Evolutionary conservation across 2,797 vertebrate species (phyloP).

Genomic region (Triplophysa yarkandensis): DNA sequence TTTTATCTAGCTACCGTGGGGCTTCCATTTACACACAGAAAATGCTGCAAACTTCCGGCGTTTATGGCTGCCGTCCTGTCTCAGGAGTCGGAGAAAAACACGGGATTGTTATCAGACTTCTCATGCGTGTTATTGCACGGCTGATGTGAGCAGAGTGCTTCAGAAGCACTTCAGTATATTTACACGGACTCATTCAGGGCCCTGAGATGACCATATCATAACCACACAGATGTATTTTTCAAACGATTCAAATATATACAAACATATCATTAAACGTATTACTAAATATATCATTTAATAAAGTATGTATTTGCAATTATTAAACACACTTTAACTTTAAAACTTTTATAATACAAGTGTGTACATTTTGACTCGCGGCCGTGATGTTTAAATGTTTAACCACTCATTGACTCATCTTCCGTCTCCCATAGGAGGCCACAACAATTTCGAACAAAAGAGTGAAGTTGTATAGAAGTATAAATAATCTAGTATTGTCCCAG

Average conservation of each 20-base stretch:
- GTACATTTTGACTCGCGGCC: too few species aligned
- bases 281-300: too few species aligned
- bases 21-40: neutral
- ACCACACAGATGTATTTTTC: too few species aligned
- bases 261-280: too few species aligned
- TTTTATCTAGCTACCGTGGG: neutral
- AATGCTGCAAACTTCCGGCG: slow-evolving; percentile 25
- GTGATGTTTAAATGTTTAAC: too few species aligned
- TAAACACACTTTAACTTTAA: too few species aligned
- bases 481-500: slow-evolving; percentile 3
- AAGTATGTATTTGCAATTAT: too few species aligned
- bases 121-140: slow-evolving; percentile 62
- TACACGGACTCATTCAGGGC: slow-evolving; percentile 57
- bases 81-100: slow-evolving; percentile 60
- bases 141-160: slow-evolving; percentile 81
- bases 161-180: slow-evolving; percentile 64
- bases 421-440: neutral
- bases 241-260: too few species aligned
- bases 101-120: slow-evolving; percentile 68
- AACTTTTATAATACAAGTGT: too few species aligned
- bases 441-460: neutral
- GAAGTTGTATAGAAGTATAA: neutral
- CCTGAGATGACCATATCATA: slow-evolving; percentile 13
- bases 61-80: slow-evolving; percentile 44
- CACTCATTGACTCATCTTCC: neutral